phyloP scores from a whole-genome alignment of 2,113 vertebrate genomes.

The Lophotis ruficrista region DNA sequence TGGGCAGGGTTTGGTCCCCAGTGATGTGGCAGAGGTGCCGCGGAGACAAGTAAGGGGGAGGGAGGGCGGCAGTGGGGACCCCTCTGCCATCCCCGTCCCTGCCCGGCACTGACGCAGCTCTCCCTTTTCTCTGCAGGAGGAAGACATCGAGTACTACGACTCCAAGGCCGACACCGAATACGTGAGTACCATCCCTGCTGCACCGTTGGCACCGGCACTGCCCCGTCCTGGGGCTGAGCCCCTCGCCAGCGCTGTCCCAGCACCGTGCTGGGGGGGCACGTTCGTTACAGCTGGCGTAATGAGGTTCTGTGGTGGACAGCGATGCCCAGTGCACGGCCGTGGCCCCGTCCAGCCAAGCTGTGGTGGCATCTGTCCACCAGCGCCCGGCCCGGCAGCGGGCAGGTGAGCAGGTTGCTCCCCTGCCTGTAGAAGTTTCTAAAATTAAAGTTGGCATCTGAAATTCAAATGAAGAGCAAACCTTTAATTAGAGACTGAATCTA shows the following conservation, averaged over 20 bases:
- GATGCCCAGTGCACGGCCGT: fast-evolving
- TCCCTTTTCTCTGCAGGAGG: slow-evolving; percentile 82
- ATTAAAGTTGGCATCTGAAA: slow-evolving; percentile 82
- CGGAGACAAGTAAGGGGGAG: not conserved
- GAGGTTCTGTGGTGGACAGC: not conserved
- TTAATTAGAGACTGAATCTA: slow-evolving; percentile 83
- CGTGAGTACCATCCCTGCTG: slow-evolving; percentile 79
- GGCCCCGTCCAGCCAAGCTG: not conserved
- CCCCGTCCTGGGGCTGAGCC: fast-evolving
- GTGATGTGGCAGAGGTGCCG: not conserved
- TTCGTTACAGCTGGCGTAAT: fast-evolving
- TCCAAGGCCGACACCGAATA: slow-evolving; percentile 94
- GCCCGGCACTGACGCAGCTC: not conserved
- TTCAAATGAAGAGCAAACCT: slow-evolving; percentile 83
- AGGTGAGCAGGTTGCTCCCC: slow-evolving; percentile 56
- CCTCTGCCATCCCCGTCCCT: not conserved
- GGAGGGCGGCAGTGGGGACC: not conserved
- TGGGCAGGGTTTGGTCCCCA: not conserved
- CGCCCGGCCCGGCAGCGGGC: slow-evolving; percentile 23
- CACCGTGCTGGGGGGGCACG: fast-evolving
- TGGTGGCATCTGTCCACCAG: not conserved
- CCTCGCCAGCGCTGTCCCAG: not conserved
- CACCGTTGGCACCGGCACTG: fast-evolving
- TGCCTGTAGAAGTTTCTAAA: slow-evolving; percentile 77
- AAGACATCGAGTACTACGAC: slow-evolving; percentile 94